Percentiles rank a stretch among this genome's conserved stretches.
Conservation (phyloP, 2,888 invertebrate genomes). For the Junonia oenone region DNA sequence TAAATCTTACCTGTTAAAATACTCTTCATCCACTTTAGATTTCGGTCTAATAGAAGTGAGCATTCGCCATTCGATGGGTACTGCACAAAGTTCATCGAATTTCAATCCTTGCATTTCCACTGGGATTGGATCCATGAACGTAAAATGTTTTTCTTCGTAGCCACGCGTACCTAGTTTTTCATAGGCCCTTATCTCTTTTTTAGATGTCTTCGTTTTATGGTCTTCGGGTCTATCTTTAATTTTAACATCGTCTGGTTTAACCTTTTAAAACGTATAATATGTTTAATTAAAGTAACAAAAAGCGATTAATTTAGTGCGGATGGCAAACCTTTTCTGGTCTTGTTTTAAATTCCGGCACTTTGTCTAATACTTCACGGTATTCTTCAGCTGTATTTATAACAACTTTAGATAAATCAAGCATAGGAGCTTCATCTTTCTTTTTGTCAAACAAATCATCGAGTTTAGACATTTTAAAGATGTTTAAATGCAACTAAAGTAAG, state of each 20-base stretch:
- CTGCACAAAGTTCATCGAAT: constrained; percentile 88
- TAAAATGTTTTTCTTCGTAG: constrained; percentile 72
- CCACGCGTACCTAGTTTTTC: constrained; percentile 83
- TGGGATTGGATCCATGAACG: constrained; percentile 87
- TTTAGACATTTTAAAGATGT: constrained; percentile 76
- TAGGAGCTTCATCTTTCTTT: constrained; percentile 90
- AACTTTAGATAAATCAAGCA: constrained; percentile 90
- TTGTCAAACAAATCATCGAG: constrained; percentile 91
- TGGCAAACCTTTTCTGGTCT: constrained; percentile 87
- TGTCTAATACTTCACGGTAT: constrained; percentile 88
- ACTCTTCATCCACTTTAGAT: constrained; percentile 90
- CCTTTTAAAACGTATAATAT: constrained; percentile 52
- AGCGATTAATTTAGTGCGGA: not conserved
- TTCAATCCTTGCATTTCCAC: constrained; percentile 87
- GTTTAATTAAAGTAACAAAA: not conserved
- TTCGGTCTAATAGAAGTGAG: constrained; percentile 92
- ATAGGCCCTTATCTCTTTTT: constrained; percentile 84
- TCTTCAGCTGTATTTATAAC: constrained; percentile 89
- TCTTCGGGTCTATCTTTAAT: constrained; percentile 84
- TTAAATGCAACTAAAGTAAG: not conserved
- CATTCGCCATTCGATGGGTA: constrained; percentile 96
- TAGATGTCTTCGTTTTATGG: constrained; percentile 86
- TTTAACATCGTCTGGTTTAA: constrained; percentile 87
- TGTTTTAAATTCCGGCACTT: constrained; percentile 94
- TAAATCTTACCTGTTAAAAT: constrained; percentile 84